A percentile compares a stretch with the other conserved stretches of the same genome.
Evolutionary conservation across 2,797 vertebrate species (phyloP).

Genomic region (Paedocypris micromegethes): DNA sequence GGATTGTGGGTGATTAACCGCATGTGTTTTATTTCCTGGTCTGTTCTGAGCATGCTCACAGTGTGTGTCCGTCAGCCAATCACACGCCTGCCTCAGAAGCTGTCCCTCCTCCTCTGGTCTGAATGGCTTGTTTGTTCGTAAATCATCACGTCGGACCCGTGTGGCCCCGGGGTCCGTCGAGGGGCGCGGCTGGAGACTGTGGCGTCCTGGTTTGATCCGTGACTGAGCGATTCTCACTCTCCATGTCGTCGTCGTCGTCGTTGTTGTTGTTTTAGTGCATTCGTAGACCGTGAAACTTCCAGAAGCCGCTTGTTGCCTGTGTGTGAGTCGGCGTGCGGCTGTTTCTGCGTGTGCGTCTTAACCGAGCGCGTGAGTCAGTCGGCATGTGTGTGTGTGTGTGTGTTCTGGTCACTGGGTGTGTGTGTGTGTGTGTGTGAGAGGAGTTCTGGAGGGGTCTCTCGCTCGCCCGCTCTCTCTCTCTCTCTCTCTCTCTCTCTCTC

Average conservation of each 20-base stretch:
- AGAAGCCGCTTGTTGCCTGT: constrained; percentile 39
- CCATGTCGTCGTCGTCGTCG: constrained; percentile 11
- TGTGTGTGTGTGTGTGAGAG: constrained; percentile 8
- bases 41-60: constrained; percentile 29
- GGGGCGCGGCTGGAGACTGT: no score
- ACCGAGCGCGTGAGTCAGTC: neutral
- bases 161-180: constrained; percentile 43
- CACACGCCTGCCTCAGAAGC: constrained; percentile 29
- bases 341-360: constrained; percentile 13
- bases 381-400: constrained; percentile 20
- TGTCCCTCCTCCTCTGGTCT: constrained; percentile 27
- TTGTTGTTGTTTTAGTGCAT: constrained; percentile 21
- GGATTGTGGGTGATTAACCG: constrained; percentile 32
- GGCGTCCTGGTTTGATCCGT: no score
- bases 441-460: no score
- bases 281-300: constrained; percentile 27
- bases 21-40: constrained; percentile 26
- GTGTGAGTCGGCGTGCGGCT: constrained; percentile 31
- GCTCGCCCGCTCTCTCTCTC: no score
- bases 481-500: no score
- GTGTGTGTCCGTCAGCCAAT: constrained; percentile 28
- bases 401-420: neutral
- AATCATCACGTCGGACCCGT: constrained; percentile 40
- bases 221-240: neutral
- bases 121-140: constrained; percentile 22